phyloP scores from a whole-genome alignment of 1,140 invertebrate species.

The Drosophila obscura region DNA sequence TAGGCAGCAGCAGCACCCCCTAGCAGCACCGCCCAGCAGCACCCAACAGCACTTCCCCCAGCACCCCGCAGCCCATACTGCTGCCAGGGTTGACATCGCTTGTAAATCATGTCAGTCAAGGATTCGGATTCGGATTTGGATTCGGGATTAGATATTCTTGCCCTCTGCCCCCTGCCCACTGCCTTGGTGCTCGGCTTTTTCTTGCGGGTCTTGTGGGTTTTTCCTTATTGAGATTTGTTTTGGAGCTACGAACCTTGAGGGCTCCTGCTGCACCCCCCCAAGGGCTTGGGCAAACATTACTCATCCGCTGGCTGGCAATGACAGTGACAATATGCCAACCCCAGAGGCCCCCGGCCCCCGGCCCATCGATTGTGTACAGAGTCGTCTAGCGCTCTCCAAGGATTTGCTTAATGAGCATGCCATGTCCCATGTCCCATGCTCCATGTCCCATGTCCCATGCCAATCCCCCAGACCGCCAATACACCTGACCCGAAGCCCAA shows the following conservation, averaged over 20 bases:
- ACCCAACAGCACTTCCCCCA: not conserved
- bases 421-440: constrained; percentile 48
- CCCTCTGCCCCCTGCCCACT: too few relatives aligned
- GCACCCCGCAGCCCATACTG: not conserved
- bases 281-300: constrained; percentile 18
- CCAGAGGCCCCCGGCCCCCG: not conserved
- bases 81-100: constrained; percentile 43
- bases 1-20: constrained; percentile 17
- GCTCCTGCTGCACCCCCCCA: not conserved
- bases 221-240: not conserved
- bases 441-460: constrained; percentile 41
- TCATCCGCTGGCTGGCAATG: constrained; percentile 51
- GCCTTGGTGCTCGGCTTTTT: not conserved
- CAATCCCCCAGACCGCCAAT: not conserved
- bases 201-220: not conserved
- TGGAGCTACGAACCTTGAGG: not conserved
- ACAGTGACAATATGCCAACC: constrained; percentile 39
- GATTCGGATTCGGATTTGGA: constrained; percentile 8
- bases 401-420: constrained; percentile 74
- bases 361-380: constrained; percentile 12
- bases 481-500: not conserved
- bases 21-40: not conserved
- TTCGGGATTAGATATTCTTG: too few relatives aligned
- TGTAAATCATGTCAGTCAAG: constrained; percentile 35
- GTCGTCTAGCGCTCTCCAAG: constrained; percentile 60